Evolutionary conservation across 2,113 vertebrate genomes (phyloP).

Genomic region (Spheniscus mendiculus): DNA sequence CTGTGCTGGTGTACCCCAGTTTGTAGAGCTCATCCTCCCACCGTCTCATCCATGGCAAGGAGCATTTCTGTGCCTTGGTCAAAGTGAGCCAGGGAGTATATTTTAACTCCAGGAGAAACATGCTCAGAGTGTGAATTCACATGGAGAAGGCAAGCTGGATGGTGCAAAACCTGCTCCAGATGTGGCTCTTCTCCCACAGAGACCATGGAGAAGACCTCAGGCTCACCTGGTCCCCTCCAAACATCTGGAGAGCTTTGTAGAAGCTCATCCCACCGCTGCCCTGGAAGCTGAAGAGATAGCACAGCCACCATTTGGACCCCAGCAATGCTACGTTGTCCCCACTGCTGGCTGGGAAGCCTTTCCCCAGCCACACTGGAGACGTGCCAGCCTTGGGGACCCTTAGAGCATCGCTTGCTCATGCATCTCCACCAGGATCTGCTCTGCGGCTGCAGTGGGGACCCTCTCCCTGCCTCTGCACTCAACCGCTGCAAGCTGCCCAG

Average conservation of each 20-base stretch:
- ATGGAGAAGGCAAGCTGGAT: background rate
- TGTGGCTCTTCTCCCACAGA: background rate
- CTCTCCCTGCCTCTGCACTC: background rate
- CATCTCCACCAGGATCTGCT: background rate
- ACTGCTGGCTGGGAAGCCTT: background rate
- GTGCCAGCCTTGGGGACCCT: no score
- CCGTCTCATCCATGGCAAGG: background rate
- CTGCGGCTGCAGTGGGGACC: background rate
- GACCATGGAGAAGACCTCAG: background rate
- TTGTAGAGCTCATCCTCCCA: background rate
- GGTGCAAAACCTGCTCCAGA: background rate
- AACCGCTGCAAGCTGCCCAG: background rate
- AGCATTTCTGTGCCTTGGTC: background rate
- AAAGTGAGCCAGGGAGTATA: background rate
- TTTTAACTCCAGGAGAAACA: background rate
- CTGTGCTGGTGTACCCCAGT: background rate
- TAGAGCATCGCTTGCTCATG: background rate
- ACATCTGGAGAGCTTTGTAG: background rate
- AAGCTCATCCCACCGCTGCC: background rate
- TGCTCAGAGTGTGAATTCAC: fast-evolving
- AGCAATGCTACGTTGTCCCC: background rate
- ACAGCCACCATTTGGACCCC: background rate
- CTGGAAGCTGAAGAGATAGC: background rate
- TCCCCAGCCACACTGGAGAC: fast-evolving
- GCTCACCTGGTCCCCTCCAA: background rate